Percentiles rank a stretch among this genome's conserved stretches.
Evolutionary conservation across 2,797 vertebrate genomes (phyloP).

Genomic region (Tokudaia muenninki): DNA sequence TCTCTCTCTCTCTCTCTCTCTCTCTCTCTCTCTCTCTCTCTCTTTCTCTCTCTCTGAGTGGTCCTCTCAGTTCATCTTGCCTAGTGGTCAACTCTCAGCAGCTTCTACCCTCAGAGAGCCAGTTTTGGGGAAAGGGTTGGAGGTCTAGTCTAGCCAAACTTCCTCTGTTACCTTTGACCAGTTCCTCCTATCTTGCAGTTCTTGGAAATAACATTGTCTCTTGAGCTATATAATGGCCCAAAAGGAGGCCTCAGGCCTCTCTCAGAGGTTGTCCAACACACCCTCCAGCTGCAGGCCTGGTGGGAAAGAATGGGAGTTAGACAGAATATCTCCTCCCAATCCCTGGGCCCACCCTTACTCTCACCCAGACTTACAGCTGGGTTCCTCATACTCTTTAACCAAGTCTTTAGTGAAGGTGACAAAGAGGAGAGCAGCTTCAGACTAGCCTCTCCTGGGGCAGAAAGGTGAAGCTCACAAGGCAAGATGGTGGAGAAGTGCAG

Average conservation of each 20-base stretch:
- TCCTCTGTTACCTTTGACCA: slow-evolving; percentile 11
- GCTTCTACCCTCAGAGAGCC: slow-evolving; percentile 25
- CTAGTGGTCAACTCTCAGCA: background rate
- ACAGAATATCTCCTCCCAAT: background rate
- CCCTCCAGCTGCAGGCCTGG: background rate
- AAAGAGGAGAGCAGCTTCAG: background rate
- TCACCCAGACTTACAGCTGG: background rate
- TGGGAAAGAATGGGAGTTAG: background rate
- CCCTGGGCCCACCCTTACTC: background rate
- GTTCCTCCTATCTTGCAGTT: slow-evolving; percentile 53
- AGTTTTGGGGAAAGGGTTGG: background rate
- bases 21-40: slow-evolving; percentile 71
- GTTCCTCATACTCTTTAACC: background rate
- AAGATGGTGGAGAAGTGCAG: background rate
- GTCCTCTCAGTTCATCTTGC: background rate
- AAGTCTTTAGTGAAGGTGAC: background rate
- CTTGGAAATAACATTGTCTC: slow-evolving; percentile 51
- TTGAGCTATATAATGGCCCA: background rate
- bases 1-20: slow-evolving; percentile 72
- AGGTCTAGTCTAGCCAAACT: background rate
- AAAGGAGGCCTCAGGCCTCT: background rate
- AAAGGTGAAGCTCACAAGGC: background rate
- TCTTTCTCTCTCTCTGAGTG: slow-evolving; percentile 50
- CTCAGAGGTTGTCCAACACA: background rate
- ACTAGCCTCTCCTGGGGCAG: background rate